Conservation (phyloP, 2,113 vertebrate species). For the Neolamprologus sp. region DNA sequence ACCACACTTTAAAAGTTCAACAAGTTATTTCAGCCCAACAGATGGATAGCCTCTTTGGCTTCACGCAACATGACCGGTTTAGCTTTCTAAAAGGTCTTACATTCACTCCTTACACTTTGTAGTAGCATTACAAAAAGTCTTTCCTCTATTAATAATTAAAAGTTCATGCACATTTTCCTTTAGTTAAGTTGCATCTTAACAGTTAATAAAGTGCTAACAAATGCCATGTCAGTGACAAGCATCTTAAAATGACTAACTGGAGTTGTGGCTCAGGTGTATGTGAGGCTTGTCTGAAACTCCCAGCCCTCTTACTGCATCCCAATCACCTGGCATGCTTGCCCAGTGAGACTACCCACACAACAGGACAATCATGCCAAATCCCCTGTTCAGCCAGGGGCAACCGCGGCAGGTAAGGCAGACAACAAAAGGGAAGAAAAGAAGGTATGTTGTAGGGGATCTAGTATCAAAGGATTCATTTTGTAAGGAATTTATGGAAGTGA, state of each 20-base stretch:
- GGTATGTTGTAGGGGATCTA: background rate
- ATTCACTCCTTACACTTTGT: background rate
- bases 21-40: background rate
- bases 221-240: background rate
- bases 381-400: background rate
- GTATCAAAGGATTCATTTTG: background rate
- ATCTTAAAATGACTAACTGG: background rate
- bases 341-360: background rate
- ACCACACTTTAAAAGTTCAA: background rate
- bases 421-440: background rate
- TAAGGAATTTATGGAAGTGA: background rate
- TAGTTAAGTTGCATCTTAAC: background rate
- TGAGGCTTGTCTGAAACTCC: background rate
- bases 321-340: background rate
- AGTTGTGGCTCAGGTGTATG: background rate
- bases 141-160: background rate
- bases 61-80: background rate
- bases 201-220: background rate
- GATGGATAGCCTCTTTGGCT: background rate
- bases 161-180: background rate
- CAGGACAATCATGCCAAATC: background rate
- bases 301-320: background rate
- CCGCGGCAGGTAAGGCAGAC: background rate
- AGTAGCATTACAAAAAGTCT: background rate
- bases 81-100: background rate